These are phyloP conservation scores for Caenorhabditis japonica DNA, from an alignment of 2,888 invertebrate genomes.

Conservation along the genomic window DNA sequence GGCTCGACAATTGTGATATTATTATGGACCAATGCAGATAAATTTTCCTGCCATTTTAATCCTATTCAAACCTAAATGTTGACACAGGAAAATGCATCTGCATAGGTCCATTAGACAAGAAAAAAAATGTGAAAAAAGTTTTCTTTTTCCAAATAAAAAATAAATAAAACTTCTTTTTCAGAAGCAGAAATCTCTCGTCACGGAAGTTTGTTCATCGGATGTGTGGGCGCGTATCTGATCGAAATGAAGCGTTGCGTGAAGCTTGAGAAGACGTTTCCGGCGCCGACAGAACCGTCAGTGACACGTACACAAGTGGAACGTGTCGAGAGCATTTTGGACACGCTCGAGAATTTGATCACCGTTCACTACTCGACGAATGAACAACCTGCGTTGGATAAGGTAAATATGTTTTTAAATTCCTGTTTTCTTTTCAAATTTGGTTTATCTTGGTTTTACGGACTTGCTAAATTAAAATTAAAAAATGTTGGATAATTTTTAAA, in stretches of 20 bases:
- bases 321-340: constrained; percentile 74
- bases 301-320: constrained; percentile 56
- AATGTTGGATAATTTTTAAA: no score
- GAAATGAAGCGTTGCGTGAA: constrained; percentile 75
- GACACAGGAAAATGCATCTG: no score
- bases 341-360: constrained; percentile 75
- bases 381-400: constrained; percentile 72
- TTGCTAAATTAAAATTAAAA: neutral
- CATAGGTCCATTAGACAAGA: no score
- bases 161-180: constrained; percentile 13
- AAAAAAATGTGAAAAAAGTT: no score
- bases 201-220: constrained; percentile 77
- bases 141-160: constrained; percentile 4
- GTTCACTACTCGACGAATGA: constrained; percentile 77
- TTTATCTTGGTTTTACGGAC: no score
- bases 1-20: no score
- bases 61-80: no score
- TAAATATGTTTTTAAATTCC: constrained; percentile 16
- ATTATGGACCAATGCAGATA: no score
- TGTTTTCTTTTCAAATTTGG: no score
- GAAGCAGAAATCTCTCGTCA: constrained; percentile 75
- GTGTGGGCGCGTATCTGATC: constrained; percentile 72
- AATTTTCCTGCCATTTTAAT: no score
- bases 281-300: constrained; percentile 65
- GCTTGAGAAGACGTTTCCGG: constrained; percentile 69